These are phyloP conservation scores for Condylostylus longicornis DNA, from an alignment of 1,140 invertebrate genomes.

Conservation along the genomic window DNA sequence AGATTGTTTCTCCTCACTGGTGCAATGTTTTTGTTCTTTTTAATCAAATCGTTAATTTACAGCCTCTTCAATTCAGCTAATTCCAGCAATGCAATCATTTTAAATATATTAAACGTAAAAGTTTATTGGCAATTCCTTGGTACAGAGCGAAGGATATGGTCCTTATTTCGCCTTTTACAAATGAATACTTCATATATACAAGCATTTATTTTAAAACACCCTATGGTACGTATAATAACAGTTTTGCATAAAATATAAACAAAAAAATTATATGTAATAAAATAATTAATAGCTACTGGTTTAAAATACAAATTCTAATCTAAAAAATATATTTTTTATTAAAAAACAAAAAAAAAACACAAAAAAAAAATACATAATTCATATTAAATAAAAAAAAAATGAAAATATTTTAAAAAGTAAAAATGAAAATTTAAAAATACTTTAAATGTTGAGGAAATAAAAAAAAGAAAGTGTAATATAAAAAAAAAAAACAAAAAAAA, in stretches of 20 bases:
- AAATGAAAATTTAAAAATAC: conserved; percentile 8
- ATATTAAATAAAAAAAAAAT: conserved; percentile 25
- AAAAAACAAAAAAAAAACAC: conserved; percentile 23
- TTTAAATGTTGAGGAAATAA: conserved; percentile 24
- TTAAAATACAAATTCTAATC: conserved; percentile 10
- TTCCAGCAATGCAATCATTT: too few species aligned
- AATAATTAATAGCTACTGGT: conserved; percentile 22
- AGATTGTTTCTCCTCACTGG: too few species aligned
- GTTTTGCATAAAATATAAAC: conserved; percentile 8
- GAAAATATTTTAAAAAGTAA: conserved; percentile 8
- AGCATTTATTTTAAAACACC: too few species aligned
- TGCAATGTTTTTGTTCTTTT: too few species aligned
- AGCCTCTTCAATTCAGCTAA: too few species aligned
- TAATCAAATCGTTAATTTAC: too few species aligned
- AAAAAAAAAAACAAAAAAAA: conserved; percentile 4
- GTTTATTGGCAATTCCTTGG: too few species aligned
- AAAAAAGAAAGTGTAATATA: conserved; percentile 11
- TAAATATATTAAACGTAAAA: too few species aligned
- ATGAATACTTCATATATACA: too few species aligned
- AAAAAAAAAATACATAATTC: conserved; percentile 21
- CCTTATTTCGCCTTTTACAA: too few species aligned
- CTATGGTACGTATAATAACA: too few species aligned
- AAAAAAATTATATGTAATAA: conserved; percentile 10
- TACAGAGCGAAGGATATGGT: too few species aligned
- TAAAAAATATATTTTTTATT: conserved; percentile 12